These are phyloP conservation scores for Agrotis ipsilon DNA, from an alignment of 2,888 invertebrate species.

Conservation along the genomic window DNA sequence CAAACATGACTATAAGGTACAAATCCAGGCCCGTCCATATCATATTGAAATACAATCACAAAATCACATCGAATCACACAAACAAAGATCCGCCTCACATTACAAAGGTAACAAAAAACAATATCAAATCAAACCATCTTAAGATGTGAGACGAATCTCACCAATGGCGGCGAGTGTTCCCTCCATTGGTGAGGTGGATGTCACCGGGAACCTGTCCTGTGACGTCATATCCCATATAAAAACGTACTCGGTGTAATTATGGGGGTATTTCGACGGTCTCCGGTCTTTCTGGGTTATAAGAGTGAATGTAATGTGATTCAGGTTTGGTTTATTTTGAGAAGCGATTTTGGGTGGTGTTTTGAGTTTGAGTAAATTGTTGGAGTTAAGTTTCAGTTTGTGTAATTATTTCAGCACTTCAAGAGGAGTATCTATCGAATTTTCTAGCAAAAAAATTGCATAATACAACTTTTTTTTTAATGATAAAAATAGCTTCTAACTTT, in stretches of 20 bases:
- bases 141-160: slow-evolving; percentile 68
- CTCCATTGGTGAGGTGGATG: slow-evolving; percentile 75
- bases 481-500: too few relatives aligned
- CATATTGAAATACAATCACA: too few relatives aligned
- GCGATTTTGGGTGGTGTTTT: background rate
- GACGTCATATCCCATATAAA: slow-evolving; percentile 60
- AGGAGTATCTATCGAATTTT: too few relatives aligned
- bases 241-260: slow-evolving; percentile 57
- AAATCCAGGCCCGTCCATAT: background rate
- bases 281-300: slow-evolving; percentile 17
- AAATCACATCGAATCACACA: slow-evolving; percentile 17
- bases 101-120: slow-evolving; percentile 59
- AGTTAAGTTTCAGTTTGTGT: too few relatives aligned
- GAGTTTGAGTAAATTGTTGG: background rate
- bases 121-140: slow-evolving; percentile 62
- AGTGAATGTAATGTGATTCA: slow-evolving; percentile 6
- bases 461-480: too few relatives aligned
- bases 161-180: slow-evolving; percentile 71
- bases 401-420: too few relatives aligned
- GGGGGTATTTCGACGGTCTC: slow-evolving; percentile 31
- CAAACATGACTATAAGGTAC: background rate
- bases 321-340: background rate
- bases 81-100: slow-evolving; percentile 44
- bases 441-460: background rate
- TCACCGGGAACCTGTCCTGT: slow-evolving; percentile 68